Percentiles rank a stretch among this genome's conserved stretches.
Conservation (phyloP, 37 sponge, comb jelly and placozoan species). For the Corticium candelabrum region DNA sequence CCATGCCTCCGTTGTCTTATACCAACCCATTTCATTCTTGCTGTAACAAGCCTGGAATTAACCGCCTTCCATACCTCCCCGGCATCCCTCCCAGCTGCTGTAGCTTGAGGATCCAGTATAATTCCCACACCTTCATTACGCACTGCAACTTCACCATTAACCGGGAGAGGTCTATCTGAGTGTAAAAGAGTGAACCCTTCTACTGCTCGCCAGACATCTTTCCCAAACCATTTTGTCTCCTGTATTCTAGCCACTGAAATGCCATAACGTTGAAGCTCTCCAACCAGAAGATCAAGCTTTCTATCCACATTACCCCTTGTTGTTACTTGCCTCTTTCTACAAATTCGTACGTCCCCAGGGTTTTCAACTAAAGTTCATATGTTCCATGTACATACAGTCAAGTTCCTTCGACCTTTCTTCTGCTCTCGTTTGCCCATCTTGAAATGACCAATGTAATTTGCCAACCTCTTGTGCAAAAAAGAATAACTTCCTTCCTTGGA, state of each 20-base stretch:
- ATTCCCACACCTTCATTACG: conserved; percentile 31
- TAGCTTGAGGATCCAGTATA: conserved; percentile 11
- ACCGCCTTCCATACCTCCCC: conserved; percentile 42
- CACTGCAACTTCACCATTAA: neutral
- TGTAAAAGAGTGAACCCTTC: neutral
- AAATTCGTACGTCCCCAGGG: neutral
- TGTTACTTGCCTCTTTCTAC: too few relatives aligned
- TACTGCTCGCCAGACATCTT: neutral
- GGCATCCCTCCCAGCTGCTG: conserved; percentile 24
- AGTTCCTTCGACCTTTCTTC: too few relatives aligned
- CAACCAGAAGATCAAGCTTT: too few relatives aligned
- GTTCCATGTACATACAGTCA: neutral
- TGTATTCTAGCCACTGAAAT: too few relatives aligned
- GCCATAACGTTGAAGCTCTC: too few relatives aligned
- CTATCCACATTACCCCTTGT: too few relatives aligned
- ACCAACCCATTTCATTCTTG: conserved; percentile 12
- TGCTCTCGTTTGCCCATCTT: too few relatives aligned
- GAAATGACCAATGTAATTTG: too few relatives aligned
- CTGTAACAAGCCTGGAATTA: conserved; percentile 19
- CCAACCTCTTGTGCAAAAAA: too few relatives aligned
- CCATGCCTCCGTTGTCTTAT: conserved; percentile 6
- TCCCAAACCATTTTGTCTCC: too few relatives aligned
- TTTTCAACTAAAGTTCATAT: neutral
- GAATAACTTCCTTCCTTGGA: too few relatives aligned
- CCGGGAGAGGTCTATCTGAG: conserved; percentile 27